These are phyloP conservation scores for Lysandra bellargus DNA, from an alignment of 2,888 invertebrate genomes.

Conservation along the genomic window DNA sequence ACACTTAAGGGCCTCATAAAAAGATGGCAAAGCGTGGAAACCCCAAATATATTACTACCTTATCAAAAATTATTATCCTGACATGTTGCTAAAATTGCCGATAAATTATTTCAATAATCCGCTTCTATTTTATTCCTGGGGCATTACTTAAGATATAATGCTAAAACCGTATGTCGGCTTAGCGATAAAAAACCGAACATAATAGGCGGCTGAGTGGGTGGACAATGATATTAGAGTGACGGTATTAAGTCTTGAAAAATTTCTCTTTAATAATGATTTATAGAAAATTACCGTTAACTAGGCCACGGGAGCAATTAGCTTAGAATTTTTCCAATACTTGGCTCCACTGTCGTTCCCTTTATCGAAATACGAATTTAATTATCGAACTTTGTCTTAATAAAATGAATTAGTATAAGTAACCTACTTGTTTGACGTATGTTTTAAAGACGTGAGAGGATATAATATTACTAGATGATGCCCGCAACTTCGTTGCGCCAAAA, in stretches of 20 bases:
- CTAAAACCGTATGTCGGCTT: constrained; percentile 69
- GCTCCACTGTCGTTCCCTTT: not conserved
- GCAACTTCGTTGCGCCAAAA: too few species aligned
- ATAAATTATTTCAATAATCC: constrained; percentile 32
- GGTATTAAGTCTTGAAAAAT: constrained; percentile 41
- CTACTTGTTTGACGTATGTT: not conserved
- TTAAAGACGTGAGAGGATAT: too few species aligned
- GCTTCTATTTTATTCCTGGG: constrained; percentile 40
- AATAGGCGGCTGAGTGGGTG: constrained; percentile 56
- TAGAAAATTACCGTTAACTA: constrained; percentile 25
- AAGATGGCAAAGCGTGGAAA: not conserved
- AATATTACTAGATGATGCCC: too few species aligned
- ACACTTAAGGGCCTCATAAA: constrained; percentile 16
- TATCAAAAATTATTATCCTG: constrained; percentile 27
- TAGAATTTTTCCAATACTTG: constrained; percentile 1
- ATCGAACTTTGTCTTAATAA: not conserved
- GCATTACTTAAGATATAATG: constrained; percentile 42
- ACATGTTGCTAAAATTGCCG: constrained; percentile 28
- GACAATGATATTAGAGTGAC: constrained; percentile 53
- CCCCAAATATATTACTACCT: constrained; percentile 22
- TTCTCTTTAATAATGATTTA: constrained; percentile 43
- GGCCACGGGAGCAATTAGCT: constrained; percentile 2
- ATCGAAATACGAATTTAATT: not conserved
- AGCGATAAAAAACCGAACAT: constrained; percentile 63
- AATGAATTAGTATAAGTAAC: not conserved